Evolutionary conservation across 2,797 vertebrate species (phyloP).

Genomic region (Prunella strophiata): DNA sequence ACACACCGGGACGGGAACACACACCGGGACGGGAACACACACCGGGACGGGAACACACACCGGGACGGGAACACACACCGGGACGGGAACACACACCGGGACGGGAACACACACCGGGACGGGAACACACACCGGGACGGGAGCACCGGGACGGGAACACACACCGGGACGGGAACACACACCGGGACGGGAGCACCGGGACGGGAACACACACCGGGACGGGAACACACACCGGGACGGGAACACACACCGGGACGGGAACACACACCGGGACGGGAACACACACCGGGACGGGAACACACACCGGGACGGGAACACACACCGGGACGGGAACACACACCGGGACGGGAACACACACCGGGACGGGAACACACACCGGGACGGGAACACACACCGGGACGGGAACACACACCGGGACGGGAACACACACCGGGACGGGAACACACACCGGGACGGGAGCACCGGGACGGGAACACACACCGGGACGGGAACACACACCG

Average conservation of each 20-base stretch:
- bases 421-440: neutral
- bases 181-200: neutral
- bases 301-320: neutral
- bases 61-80: neutral
- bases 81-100: neutral
- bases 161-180: too few relatives aligned
- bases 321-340: neutral
- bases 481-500: neutral
- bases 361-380: too few relatives aligned
- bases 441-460: neutral
- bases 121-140: too few relatives aligned
- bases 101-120: neutral
- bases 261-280: neutral
- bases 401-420: neutral
- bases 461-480: too few relatives aligned
- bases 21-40: too few relatives aligned
- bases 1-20: neutral
- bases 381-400: neutral
- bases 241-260: too few relatives aligned
- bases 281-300: too few relatives aligned
- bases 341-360: neutral
- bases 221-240: neutral
- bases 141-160: neutral
- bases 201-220: neutral
- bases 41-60: neutral